Conservation (phyloP, 92 coral and sea anemone genomes). For the Umimayanthus kanabou region DNA sequence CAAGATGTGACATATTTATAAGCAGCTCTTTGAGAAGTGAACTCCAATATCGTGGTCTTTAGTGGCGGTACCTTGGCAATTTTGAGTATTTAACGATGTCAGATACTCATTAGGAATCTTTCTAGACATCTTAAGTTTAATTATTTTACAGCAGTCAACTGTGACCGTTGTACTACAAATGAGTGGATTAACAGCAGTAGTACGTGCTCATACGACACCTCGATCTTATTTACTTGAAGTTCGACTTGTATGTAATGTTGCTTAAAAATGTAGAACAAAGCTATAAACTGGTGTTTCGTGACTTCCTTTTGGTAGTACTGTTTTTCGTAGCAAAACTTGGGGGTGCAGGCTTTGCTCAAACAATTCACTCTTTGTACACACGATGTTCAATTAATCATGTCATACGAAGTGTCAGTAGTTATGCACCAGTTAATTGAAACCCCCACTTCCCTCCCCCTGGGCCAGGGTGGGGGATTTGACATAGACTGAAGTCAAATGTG, state of each 20-base stretch:
- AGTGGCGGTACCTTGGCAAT: not conserved
- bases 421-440: no score
- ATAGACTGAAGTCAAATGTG: no score
- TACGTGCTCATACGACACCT: not conserved
- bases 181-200: not conserved
- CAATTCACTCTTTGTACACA: constrained; percentile 14
- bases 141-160: not conserved
- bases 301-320: not conserved
- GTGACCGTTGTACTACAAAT: not conserved
- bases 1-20: not conserved
- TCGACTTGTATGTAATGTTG: not conserved
- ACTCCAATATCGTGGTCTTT: constrained; percentile 8
- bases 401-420: no score
- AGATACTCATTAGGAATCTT: not conserved
- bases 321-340: not conserved
- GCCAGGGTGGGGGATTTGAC: no score
- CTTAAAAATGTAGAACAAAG: not conserved
- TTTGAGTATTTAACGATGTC: no score
- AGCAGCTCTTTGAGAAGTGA: not conserved
- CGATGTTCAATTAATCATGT: not conserved
- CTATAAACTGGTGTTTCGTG: not conserved
- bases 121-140: no score
- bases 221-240: not conserved
- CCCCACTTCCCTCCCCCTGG: no score
- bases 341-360: not conserved